Evolutionary conservation across 2,797 vertebrate genomes (phyloP).

Genomic region (Prunella strophiata): DNA sequence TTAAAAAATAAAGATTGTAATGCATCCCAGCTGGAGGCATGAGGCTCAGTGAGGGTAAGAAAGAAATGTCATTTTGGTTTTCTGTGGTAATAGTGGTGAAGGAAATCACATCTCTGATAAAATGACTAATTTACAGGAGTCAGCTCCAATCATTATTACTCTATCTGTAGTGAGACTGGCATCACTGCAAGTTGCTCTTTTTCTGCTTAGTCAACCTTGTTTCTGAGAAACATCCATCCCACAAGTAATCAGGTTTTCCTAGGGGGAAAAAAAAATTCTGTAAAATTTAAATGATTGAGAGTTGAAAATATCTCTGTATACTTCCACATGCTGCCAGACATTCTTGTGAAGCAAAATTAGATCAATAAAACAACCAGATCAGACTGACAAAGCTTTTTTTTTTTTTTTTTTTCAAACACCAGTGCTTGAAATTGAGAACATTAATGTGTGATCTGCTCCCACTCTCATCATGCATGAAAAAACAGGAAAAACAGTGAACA

Average conservation of each 20-base stretch:
- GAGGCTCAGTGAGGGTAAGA: not conserved
- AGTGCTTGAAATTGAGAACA: not conserved
- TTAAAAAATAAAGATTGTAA: not conserved
- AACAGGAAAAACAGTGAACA: not conserved
- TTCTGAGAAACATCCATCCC: conserved; percentile 29
- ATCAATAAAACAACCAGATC: not conserved
- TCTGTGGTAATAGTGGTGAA: not conserved
- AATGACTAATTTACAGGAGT: not conserved
- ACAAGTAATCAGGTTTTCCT: not conserved
- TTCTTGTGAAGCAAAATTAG: not conserved
- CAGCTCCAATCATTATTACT: not conserved
- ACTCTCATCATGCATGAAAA: not conserved
- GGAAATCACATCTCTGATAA: not conserved
- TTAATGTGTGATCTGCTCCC: not conserved
- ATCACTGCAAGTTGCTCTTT: not conserved
- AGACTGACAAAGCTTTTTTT: not conserved
- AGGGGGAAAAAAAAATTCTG: not conserved
- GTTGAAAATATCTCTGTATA: not conserved
- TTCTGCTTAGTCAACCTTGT: conserved; percentile 10
- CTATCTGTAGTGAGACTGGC: not conserved
- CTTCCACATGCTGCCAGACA: not conserved
- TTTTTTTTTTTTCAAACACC: not conserved
- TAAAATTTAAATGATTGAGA: not conserved
- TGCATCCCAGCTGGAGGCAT: not conserved
- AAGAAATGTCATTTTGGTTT: not conserved